These are phyloP conservation scores for Holotrichia oblita DNA, from an alignment of 1,140 invertebrate genomes.

Conservation along the genomic window DNA sequence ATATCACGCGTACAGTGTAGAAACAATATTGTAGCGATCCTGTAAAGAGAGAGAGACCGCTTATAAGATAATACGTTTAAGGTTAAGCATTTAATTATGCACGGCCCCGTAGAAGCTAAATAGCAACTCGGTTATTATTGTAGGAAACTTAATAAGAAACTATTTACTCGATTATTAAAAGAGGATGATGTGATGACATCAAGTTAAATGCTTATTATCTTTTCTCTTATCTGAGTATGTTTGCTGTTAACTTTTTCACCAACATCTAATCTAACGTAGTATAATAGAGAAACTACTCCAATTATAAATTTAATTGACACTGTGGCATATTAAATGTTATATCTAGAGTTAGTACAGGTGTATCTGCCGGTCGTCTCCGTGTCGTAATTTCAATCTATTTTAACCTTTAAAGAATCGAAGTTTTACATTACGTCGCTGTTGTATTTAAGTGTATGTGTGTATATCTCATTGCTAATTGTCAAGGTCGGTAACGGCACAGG, in stretches of 20 bases:
- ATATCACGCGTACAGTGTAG: neutral
- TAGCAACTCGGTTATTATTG: conserved; percentile 9
- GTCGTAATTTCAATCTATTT: conserved; percentile 36
- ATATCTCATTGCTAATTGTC: conserved; percentile 46
- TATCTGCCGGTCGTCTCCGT: neutral
- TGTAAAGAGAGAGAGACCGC: neutral
- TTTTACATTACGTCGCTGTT: neutral
- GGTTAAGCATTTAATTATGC: conserved; percentile 17
- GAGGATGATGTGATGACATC: conserved; percentile 15
- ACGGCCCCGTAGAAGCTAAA: neutral
- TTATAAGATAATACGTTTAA: neutral
- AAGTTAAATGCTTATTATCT: neutral
- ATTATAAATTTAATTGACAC: too few relatives aligned
- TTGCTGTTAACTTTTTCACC: too few relatives aligned
- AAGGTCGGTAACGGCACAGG: conserved; percentile 50
- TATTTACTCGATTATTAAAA: neutral
- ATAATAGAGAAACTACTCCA: too few relatives aligned
- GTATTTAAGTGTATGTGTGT: neutral
- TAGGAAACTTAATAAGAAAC: neutral
- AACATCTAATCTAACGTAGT: too few relatives aligned
- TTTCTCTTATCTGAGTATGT: too few relatives aligned
- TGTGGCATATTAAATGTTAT: too few relatives aligned
- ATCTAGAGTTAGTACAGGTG: too few relatives aligned
- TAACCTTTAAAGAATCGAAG: conserved; percentile 34
- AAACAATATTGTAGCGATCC: neutral